These are phyloP conservation scores for Ibycter americanus DNA, from an alignment of 2,797 vertebrate genomes.

Conservation along the genomic window DNA sequence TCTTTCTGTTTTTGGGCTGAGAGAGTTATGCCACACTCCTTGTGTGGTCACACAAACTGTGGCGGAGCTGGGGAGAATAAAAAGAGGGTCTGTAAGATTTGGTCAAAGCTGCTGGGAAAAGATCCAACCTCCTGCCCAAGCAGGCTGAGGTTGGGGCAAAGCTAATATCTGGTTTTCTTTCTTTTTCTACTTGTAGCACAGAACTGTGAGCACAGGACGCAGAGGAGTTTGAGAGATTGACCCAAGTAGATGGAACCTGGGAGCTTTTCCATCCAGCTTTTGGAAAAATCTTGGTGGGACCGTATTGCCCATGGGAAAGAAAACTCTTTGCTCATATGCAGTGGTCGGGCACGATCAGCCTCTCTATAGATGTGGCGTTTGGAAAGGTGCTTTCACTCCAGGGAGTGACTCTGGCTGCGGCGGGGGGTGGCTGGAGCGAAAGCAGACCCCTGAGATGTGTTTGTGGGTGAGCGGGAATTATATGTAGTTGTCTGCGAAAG, in stretches of 20 bases:
- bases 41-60: fast-evolving
- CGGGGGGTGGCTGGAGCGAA: not conserved
- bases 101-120: not conserved
- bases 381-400: not conserved
- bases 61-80: not conserved
- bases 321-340: not conserved
- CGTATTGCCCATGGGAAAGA: fast-evolving
- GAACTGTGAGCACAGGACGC: not conserved
- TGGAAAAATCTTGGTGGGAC: not conserved
- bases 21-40: not conserved
- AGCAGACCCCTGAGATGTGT: not conserved
- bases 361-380: fast-evolving
- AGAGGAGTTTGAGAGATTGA: not conserved
- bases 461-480: not conserved
- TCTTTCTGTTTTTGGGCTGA: not conserved
- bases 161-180: not conserved
- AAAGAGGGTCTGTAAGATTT: not conserved
- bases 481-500: not conserved
- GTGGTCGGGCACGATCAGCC: not conserved
- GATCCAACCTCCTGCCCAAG: not conserved
- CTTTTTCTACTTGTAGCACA: not conserved
- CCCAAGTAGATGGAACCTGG: not conserved
- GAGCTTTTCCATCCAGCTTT: not conserved
- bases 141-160: not conserved
- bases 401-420: not conserved